These are phyloP conservation scores for Tipula helvola DNA, from an alignment of 2,888 invertebrate species.

Conservation along the genomic window DNA sequence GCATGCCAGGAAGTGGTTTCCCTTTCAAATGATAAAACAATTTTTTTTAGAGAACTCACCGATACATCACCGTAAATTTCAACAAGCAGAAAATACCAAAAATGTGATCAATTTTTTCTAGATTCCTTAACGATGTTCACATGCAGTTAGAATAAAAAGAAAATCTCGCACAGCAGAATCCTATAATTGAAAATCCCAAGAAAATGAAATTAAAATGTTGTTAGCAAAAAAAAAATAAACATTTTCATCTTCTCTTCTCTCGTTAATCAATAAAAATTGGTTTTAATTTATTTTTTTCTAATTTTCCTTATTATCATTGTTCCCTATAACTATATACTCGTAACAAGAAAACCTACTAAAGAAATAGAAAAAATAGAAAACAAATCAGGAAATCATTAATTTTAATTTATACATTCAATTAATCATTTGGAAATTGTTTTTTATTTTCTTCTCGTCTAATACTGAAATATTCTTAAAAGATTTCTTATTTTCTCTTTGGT, in stretches of 20 bases:
- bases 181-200: not conserved
- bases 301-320: not conserved
- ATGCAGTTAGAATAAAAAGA: not conserved
- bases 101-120: not conserved
- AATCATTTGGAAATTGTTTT: not conserved
- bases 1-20: not conserved
- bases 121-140: not conserved
- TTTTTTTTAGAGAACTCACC: not conserved
- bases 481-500: not conserved
- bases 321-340: not conserved
- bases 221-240: not conserved
- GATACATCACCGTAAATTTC: not conserved
- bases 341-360: not conserved
- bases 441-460: not conserved
- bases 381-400: slow-evolving; percentile 4
- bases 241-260: not conserved
- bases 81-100: not conserved
- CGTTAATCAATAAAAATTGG: not conserved
- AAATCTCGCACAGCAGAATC: not conserved
- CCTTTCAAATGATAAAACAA: not conserved
- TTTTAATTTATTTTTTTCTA: not conserved
- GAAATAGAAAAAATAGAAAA: not conserved
- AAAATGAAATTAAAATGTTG: not conserved
- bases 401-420: not conserved
- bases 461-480: not conserved